phyloP scores from a whole-genome alignment of 2,888 invertebrate genomes.

The Lasioglossum leucozonium region DNA sequence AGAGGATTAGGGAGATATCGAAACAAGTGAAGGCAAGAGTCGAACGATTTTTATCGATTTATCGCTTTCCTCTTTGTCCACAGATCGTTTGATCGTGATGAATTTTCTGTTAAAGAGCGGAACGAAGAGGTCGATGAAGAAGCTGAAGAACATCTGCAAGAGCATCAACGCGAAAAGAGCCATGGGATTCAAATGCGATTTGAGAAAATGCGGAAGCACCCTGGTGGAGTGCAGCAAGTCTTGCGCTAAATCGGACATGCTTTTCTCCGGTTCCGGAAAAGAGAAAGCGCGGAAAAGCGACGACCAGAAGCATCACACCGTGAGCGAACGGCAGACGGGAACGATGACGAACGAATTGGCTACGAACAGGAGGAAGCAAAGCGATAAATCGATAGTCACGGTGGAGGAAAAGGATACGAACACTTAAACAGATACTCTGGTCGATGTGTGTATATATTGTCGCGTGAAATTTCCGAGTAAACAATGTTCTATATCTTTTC shows the following conservation, averaged over 20 bases:
- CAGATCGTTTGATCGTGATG: background rate
- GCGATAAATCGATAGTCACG: constrained; percentile 43
- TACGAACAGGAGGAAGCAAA: background rate
- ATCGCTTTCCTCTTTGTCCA: background rate
- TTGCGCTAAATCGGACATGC: constrained; percentile 49
- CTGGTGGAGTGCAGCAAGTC: constrained; percentile 51
- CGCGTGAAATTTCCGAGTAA: background rate
- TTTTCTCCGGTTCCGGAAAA: constrained; percentile 25
- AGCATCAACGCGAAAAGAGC: constrained; percentile 33
- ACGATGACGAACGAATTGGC: background rate
- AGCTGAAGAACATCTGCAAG: constrained; percentile 23
- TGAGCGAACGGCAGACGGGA: background rate
- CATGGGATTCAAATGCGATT: constrained; percentile 60
- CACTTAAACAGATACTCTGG: constrained; percentile 4
- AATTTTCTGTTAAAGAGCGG: constrained; percentile 18
- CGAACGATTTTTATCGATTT: background rate
- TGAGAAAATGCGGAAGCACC: constrained; percentile 53
- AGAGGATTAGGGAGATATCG: constrained; percentile 24
- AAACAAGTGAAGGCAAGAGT: constrained; percentile 31
- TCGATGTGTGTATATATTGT: background rate
- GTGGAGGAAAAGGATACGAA: constrained; percentile 35
- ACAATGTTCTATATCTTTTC: background rate
- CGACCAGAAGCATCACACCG: background rate
- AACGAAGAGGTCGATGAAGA: constrained; percentile 16
- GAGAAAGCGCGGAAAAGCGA: background rate